A percentile compares a stretch with the other conserved stretches of the same genome.
phyloP scores from a whole-genome alignment of 2,888 invertebrate genomes.

The Laothoe populi region DNA sequence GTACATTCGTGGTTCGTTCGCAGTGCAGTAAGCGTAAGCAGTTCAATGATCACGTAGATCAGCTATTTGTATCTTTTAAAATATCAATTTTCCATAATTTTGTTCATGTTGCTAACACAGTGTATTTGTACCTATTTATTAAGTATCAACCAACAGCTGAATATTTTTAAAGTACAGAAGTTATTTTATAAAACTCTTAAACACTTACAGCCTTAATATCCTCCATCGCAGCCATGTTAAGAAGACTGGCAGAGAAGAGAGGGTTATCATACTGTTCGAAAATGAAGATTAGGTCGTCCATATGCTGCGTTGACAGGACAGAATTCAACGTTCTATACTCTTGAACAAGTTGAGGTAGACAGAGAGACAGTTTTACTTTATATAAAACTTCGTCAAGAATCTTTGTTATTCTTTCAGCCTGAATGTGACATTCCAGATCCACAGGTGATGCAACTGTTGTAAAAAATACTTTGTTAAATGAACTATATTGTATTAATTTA shows the following conservation, averaged over 20 bases:
- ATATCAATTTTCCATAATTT: too few species aligned
- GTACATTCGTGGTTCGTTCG: too few species aligned
- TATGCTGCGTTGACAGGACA: constrained; percentile 58
- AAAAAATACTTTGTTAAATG: neutral
- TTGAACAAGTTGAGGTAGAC: constrained; percentile 66
- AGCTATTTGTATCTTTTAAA: too few species aligned
- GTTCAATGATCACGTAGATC: too few species aligned
- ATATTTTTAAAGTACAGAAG: too few species aligned
- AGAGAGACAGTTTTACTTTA: constrained; percentile 75
- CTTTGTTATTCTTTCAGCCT: constrained; percentile 81
- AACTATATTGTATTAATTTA: neutral
- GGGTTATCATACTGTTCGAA: constrained; percentile 79
- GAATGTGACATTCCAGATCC: constrained; percentile 81
- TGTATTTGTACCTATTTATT: too few species aligned
- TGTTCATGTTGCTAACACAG: too few species aligned
- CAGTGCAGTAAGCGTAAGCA: too few species aligned
- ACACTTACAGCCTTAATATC: constrained; percentile 68
- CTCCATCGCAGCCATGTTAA: constrained; percentile 70
- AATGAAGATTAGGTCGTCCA: constrained; percentile 72
- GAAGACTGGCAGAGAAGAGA: constrained; percentile 62
- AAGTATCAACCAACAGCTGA: too few species aligned
- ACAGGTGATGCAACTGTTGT: constrained; percentile 67
- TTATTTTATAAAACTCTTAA: too few species aligned
- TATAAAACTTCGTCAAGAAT: constrained; percentile 78
- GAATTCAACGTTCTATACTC: constrained; percentile 63